phyloP scores from a whole-genome alignment of 1,140 invertebrate species.

The Panagrolaimus sp. region DNA sequence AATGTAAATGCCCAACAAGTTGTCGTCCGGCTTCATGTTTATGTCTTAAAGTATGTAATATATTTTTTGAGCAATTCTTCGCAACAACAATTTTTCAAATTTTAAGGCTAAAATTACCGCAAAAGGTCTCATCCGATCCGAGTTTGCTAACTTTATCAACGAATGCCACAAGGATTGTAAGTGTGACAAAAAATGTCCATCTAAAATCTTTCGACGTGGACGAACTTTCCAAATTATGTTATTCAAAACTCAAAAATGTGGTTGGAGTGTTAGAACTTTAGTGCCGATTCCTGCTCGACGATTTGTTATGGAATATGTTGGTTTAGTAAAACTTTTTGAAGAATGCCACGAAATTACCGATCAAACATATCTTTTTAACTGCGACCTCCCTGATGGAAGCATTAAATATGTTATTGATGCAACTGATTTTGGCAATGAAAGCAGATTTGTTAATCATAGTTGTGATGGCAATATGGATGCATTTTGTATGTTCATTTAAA shows the following conservation, averaged over 20 bases:
- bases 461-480: not conserved
- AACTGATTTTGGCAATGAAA: not conserved
- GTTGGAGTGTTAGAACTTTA: not conserved
- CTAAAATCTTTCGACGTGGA: no score
- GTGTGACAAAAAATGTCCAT: no score
- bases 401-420: constrained; percentile 6
- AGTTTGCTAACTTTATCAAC: no score
- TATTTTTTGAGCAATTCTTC: no score
- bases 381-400: not conserved
- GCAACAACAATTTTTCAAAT: no score
- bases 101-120: no score
- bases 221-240: not conserved
- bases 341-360: not conserved
- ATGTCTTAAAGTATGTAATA: no score
- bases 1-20: no score
- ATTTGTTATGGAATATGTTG: constrained; percentile 10
- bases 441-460: not conserved
- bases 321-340: not conserved
- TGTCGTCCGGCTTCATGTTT: no score
- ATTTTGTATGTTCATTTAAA: no score
- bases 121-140: no score
- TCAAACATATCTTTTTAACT: constrained; percentile 10
- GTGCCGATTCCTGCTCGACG: not conserved
- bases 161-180: no score
- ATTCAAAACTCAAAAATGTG: not conserved